Conservation (phyloP, 2,113 vertebrate species). For the Leptobrachium ailaonicum region DNA sequence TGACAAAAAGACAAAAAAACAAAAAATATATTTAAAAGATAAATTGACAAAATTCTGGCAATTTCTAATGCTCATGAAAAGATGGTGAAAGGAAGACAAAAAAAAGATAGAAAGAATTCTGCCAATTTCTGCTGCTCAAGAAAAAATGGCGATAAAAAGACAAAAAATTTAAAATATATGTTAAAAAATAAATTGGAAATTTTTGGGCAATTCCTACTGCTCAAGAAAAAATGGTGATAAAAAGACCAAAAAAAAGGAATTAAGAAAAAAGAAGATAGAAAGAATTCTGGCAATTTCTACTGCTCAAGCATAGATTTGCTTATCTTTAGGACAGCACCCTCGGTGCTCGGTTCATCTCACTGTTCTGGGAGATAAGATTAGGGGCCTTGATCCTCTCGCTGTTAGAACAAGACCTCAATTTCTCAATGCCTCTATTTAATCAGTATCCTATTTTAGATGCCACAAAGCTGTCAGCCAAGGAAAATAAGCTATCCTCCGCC, state of each 20-base stretch:
- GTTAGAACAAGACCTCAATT: slow-evolving; percentile 99
- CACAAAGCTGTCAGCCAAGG: slow-evolving; percentile 93
- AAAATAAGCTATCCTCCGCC: slow-evolving; percentile 82
- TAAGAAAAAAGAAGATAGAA: background rate
- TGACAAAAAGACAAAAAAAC: too few relatives aligned
- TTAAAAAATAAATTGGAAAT: too few relatives aligned
- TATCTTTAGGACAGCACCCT: slow-evolving; percentile 62
- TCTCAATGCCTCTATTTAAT: slow-evolving; percentile 97
- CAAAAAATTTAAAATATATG: too few relatives aligned
- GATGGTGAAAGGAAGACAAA: too few relatives aligned
- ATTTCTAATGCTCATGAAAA: too few relatives aligned
- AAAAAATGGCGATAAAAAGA: too few relatives aligned
- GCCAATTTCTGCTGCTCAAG: too few relatives aligned
- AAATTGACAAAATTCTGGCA: too few relatives aligned
- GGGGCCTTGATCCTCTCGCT: slow-evolving; percentile 89
- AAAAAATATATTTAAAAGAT: too few relatives aligned
- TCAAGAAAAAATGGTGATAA: too few relatives aligned
- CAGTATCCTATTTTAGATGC: slow-evolving; percentile 89
- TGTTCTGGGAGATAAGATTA: slow-evolving; percentile 84
- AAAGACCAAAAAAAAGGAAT: background rate
- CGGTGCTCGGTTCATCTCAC: slow-evolving; percentile 65
- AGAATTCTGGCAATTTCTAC: slow-evolving; percentile 3
- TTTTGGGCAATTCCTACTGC: too few relatives aligned
- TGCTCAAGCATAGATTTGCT: slow-evolving; percentile 54
- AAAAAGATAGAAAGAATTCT: background rate